These are phyloP conservation scores for Heliconius cydno DNA, from an alignment of 2,888 invertebrate genomes.

Conservation along the genomic window DNA sequence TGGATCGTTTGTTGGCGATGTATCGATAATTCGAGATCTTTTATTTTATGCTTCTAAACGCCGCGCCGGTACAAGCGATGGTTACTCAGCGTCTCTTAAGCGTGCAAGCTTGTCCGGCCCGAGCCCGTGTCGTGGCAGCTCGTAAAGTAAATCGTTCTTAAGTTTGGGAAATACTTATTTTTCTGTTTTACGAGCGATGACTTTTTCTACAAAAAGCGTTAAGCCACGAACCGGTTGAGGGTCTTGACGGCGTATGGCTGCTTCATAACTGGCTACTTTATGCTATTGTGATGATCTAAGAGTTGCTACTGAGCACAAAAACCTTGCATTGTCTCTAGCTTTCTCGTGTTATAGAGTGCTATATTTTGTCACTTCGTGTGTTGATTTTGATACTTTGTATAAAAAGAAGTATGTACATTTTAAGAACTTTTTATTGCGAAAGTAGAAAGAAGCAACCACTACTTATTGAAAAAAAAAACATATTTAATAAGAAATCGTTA, in stretches of 20 bases:
- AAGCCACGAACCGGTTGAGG: constrained; percentile 72
- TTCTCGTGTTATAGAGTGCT: constrained; percentile 66
- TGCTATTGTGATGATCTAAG: constrained; percentile 81
- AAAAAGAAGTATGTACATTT: too few species aligned
- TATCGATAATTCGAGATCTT: constrained; percentile 77
- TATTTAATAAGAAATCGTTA: not conserved
- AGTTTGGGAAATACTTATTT: constrained; percentile 50
- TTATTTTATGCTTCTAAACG: constrained; percentile 48
- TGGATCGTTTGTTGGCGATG: constrained; percentile 78
- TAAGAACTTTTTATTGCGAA: not conserved
- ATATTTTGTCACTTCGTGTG: constrained; percentile 72
- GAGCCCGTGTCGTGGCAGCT: constrained; percentile 35
- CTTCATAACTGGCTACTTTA: constrained; percentile 80
- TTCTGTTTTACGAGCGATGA: constrained; percentile 52
- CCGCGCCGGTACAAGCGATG: constrained; percentile 34
- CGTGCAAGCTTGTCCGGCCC: constrained; percentile 19
- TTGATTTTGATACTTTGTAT: constrained; percentile 39
- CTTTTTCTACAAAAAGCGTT: constrained; percentile 73
- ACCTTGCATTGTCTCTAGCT: constrained; percentile 75
- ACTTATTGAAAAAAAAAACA: too few species aligned
- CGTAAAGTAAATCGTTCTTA: constrained; percentile 48
- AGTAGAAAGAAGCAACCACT: not conserved
- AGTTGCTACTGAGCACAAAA: constrained; percentile 72
- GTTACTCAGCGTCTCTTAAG: constrained; percentile 37
- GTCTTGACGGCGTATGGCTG: constrained; percentile 68